These are phyloP conservation scores for Triplophysa rosa DNA, from an alignment of 2,113 vertebrate species.

Conservation along the genomic window DNA sequence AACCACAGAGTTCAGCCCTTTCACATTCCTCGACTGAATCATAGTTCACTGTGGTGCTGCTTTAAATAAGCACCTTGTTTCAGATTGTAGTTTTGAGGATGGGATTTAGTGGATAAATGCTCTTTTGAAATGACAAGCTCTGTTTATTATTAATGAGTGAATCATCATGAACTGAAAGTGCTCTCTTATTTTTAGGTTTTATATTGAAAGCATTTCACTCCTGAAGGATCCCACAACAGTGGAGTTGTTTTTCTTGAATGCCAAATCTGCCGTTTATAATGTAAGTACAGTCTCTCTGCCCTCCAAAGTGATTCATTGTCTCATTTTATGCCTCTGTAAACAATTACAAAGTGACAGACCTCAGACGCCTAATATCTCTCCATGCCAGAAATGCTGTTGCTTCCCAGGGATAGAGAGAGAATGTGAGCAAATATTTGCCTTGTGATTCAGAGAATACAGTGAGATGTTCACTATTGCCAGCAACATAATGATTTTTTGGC, in stretches of 20 bases:
- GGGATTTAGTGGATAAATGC: background rate
- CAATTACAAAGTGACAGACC: conserved; percentile 5
- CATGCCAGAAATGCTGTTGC: background rate
- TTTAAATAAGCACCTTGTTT: conserved; percentile 9
- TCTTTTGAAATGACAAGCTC: background rate
- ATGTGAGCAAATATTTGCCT: background rate
- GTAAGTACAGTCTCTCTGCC: conserved; percentile 71
- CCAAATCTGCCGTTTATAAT: conserved; percentile 94
- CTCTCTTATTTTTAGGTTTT: conserved; percentile 80
- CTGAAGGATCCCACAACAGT: conserved; percentile 96
- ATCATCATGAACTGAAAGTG: conserved; percentile 17
- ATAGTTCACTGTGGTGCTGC: background rate
- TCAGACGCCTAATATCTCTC: background rate
- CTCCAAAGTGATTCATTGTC: background rate
- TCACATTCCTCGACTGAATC: background rate
- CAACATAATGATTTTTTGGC: background rate
- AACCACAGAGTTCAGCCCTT: background rate
- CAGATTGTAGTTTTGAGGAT: background rate
- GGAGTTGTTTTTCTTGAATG: conserved; percentile 96
- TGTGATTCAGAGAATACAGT: background rate
- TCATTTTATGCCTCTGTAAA: background rate
- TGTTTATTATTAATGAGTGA: no score
- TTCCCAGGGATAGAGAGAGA: background rate
- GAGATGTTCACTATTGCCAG: background rate
- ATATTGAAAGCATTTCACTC: conserved; percentile 95